Percentiles rank a stretch among this genome's conserved stretches.
Conservation (phyloP, 2,888 invertebrate genomes). For the Caenorhabditis virilis region DNA sequence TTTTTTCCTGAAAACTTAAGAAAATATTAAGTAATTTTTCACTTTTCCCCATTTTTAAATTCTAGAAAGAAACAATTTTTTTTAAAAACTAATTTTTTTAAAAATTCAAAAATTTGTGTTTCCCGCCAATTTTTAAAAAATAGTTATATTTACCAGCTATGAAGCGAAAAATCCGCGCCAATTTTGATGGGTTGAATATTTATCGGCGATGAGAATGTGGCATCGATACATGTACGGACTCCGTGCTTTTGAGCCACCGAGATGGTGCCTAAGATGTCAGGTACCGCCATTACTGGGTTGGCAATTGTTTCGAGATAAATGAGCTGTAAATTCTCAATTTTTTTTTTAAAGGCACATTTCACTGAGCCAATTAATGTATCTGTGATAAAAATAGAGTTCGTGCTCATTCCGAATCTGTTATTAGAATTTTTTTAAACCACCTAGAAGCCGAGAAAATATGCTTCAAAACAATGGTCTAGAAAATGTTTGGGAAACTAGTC, state of each 20-base stretch:
- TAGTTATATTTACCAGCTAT: conserved; percentile 65
- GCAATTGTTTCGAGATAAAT: conserved; percentile 70
- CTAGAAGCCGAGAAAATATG: too few relatives aligned
- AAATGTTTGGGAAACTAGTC: too few relatives aligned
- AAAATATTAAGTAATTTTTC: neutral
- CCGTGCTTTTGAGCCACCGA: conserved; percentile 33
- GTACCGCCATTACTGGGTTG: conserved; percentile 69
- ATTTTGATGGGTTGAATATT: conserved; percentile 67
- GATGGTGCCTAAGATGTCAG: conserved; percentile 68
- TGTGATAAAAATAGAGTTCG: too few relatives aligned
- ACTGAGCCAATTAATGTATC: too few relatives aligned
- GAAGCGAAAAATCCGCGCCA: conserved; percentile 69
- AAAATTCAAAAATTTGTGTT: too few relatives aligned
- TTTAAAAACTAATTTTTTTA: too few relatives aligned
- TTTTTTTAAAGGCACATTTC: neutral
- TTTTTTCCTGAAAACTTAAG: neutral
- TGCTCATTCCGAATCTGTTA: too few relatives aligned
- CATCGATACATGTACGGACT: conserved; percentile 68
- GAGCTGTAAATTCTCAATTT: conserved; percentile 53
- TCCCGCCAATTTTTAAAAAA: too few relatives aligned
- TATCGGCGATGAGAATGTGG: conserved; percentile 69
- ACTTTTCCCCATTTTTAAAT: too few relatives aligned
- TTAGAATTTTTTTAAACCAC: too few relatives aligned
- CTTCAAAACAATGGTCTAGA: too few relatives aligned
- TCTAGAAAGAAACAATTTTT: too few relatives aligned